These are phyloP conservation scores for Drosophila demipolita DNA, from an alignment of 2,888 invertebrate species.

Conservation along the genomic window DNA sequence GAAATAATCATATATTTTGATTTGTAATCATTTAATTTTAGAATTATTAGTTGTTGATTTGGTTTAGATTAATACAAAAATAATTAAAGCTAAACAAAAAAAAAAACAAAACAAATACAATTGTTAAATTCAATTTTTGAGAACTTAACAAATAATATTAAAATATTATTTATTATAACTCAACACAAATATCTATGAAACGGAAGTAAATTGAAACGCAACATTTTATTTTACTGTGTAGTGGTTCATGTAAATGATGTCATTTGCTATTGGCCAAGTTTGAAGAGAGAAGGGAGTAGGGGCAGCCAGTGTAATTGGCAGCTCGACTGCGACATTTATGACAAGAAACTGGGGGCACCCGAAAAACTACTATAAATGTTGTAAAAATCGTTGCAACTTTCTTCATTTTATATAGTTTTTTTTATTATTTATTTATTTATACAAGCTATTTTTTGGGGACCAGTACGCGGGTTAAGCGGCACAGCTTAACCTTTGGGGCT, in stretches of 20 bases:
- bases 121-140: too few relatives aligned
- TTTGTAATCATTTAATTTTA: not conserved
- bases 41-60: not conserved
- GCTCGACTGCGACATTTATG: constrained; percentile 60
- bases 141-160: not conserved
- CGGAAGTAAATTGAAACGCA: not conserved
- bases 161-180: too few relatives aligned
- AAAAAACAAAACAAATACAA: not conserved
- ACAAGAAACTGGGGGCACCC: constrained; percentile 5
- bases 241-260: constrained; percentile 56
- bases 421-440: constrained; percentile 8
- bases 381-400: constrained; percentile 62
- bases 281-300: constrained; percentile 18
- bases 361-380: constrained; percentile 58
- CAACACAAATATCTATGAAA: not conserved
- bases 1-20: not conserved
- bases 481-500: constrained; percentile 71
- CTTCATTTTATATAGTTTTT: constrained; percentile 13
- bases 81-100: not conserved
- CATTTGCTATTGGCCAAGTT: constrained; percentile 50
- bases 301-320: constrained; percentile 47
- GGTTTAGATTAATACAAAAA: not conserved
- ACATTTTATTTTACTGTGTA: constrained; percentile 7
- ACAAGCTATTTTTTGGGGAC: constrained; percentile 10
- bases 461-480: constrained; percentile 64